Conservation (phyloP, 2,797 vertebrate species). For the Squalus acanthias region DNA sequence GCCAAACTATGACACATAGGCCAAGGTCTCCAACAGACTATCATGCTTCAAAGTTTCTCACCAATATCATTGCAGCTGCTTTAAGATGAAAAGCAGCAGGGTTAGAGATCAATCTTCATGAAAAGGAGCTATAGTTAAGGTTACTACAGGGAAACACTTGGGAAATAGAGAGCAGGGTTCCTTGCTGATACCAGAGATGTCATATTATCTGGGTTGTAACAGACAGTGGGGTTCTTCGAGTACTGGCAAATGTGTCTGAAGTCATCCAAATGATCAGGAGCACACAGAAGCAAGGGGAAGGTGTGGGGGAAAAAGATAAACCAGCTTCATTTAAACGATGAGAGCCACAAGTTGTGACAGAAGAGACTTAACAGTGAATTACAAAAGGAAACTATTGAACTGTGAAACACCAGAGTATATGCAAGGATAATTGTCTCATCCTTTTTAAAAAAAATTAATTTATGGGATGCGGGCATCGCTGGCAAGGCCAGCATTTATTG, state of each 20-base stretch:
- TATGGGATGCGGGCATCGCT: no score
- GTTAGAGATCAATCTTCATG: not conserved
- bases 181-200: not conserved
- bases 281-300: not conserved
- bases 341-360: not conserved
- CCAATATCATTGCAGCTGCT: not conserved
- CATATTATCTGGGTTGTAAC: not conserved
- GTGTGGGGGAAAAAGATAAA: not conserved
- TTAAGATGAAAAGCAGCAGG: not conserved
- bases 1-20: not conserved
- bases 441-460: no score
- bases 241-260: not conserved
- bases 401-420: not conserved
- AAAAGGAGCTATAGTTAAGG: not conserved
- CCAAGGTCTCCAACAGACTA: not conserved
- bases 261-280: not conserved
- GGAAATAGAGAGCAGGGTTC: not conserved
- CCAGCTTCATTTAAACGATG: not conserved
- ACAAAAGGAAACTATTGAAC: not conserved
- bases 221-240: not conserved
- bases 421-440: not conserved
- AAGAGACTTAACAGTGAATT: not conserved
- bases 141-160: not conserved
- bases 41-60: not conserved
- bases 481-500: no score